These are phyloP conservation scores for Avahi laniger DNA, from an alignment of 2,797 vertebrate species.

Conservation along the genomic window DNA sequence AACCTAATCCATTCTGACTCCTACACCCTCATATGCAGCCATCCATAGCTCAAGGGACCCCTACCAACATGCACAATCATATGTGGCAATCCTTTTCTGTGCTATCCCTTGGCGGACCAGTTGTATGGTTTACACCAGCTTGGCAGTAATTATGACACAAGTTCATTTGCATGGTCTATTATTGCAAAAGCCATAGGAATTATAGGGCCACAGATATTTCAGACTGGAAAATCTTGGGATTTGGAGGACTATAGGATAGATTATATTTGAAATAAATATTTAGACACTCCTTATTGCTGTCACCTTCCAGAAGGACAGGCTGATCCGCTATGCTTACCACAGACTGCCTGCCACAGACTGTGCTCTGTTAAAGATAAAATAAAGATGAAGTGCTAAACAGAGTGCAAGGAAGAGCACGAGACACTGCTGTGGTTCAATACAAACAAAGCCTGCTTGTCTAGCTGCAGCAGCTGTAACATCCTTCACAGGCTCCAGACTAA, in stretches of 20 bases:
- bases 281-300: slow-evolving; percentile 1
- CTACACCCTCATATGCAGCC: background rate
- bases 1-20: background rate
- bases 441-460: slow-evolving; percentile 15
- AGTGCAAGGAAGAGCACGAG: slow-evolving; percentile 48
- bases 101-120: background rate
- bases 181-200: slow-evolving; percentile 2
- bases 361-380: slow-evolving; percentile 53
- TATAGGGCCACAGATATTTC: slow-evolving; percentile 12
- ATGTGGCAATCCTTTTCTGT: background rate
- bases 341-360: slow-evolving; percentile 46
- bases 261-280: slow-evolving; percentile 56
- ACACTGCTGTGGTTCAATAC: background rate
- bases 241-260: background rate
- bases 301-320: slow-evolving; percentile 3
- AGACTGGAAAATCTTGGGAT: slow-evolving; percentile 27
- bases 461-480: background rate
- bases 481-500: background rate
- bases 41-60: background rate
- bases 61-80: background rate
- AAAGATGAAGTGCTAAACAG: slow-evolving; percentile 61
- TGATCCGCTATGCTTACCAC: background rate
- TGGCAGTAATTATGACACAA: background rate
- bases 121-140: background rate
- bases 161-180: background rate